A percentile compares a stretch with the other conserved stretches of the same genome.
Evolutionary conservation across 2,113 vertebrate species (phyloP).

Genomic region (Urocitellus parryii): DNA sequence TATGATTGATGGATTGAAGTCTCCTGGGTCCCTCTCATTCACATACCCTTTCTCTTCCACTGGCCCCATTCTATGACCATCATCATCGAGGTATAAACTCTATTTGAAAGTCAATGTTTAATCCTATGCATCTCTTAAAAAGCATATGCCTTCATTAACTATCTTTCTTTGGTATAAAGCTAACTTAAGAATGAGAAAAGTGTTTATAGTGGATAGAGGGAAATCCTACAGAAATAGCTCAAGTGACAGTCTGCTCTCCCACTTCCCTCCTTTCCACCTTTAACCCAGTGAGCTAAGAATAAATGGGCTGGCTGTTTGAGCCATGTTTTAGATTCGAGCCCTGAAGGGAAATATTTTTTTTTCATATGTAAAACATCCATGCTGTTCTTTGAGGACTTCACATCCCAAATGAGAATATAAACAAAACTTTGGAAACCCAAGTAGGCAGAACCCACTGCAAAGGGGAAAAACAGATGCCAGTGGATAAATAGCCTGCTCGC

Average conservation of each 20-base stretch:
- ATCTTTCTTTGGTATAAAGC: background rate
- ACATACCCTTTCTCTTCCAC: background rate
- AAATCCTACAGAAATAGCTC: background rate
- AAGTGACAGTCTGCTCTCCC: background rate
- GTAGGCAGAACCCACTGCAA: background rate
- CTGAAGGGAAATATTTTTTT: constrained; percentile 49
- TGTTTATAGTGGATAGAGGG: background rate
- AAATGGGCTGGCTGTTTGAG: background rate
- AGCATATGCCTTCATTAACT: background rate
- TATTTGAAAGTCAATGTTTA: background rate
- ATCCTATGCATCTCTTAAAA: background rate
- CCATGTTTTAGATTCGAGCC: background rate
- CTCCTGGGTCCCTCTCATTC: background rate
- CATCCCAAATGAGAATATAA: background rate
- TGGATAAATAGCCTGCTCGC: constrained; percentile 43
- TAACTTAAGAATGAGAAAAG: constrained; percentile 12
- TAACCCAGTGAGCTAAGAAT: background rate
- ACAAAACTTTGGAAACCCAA: constrained; percentile 23
- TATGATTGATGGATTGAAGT: background rate
- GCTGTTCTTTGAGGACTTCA: background rate
- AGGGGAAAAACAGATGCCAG: background rate
- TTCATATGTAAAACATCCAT: constrained; percentile 25
- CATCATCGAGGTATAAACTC: background rate
- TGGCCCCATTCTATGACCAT: background rate
- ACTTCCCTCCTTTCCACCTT: background rate